Conservation (phyloP, 2,888 invertebrate genomes). For the Hirtodrosophila duncani region DNA sequence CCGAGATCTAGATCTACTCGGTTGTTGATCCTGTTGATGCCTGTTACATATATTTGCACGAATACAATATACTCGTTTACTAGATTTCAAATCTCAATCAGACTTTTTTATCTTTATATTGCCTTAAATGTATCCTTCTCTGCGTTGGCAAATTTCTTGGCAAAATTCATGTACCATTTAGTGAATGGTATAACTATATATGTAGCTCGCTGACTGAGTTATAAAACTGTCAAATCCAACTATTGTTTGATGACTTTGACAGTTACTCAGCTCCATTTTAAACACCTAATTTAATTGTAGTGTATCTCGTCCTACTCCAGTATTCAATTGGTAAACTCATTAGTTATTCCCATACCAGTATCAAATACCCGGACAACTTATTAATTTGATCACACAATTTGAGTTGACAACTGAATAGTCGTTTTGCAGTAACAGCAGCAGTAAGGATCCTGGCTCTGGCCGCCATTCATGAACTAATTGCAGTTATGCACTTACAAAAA, state of each 20-base stretch:
- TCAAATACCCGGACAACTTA: slow-evolving; percentile 37
- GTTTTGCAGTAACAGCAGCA: slow-evolving; percentile 11
- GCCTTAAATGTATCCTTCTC: too few relatives aligned
- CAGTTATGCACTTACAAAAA: slow-evolving; percentile 51
- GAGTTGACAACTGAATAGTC: slow-evolving; percentile 49
- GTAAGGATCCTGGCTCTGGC: slow-evolving; percentile 11
- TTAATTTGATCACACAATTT: slow-evolving; percentile 36
- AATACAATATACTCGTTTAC: too few relatives aligned
- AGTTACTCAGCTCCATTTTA: not conserved
- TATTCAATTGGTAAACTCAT: too few relatives aligned
- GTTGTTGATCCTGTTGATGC: too few relatives aligned
- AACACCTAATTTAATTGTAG: not conserved
- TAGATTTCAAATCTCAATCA: too few relatives aligned
- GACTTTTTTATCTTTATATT: too few relatives aligned
- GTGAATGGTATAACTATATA: too few relatives aligned
- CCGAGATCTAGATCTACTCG: too few relatives aligned
- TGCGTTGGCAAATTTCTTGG: too few relatives aligned
- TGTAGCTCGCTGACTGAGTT: not conserved
- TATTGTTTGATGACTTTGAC: not conserved
- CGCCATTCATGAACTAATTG: slow-evolving; percentile 41
- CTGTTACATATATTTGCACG: too few relatives aligned
- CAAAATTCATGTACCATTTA: too few relatives aligned
- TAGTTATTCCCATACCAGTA: slow-evolving; percentile 4
- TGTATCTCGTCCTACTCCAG: slow-evolving; percentile 3
- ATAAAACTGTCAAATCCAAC: not conserved